phyloP scores from a whole-genome alignment of 2,113 vertebrate species.

The Picathartes gymnocephalus region DNA sequence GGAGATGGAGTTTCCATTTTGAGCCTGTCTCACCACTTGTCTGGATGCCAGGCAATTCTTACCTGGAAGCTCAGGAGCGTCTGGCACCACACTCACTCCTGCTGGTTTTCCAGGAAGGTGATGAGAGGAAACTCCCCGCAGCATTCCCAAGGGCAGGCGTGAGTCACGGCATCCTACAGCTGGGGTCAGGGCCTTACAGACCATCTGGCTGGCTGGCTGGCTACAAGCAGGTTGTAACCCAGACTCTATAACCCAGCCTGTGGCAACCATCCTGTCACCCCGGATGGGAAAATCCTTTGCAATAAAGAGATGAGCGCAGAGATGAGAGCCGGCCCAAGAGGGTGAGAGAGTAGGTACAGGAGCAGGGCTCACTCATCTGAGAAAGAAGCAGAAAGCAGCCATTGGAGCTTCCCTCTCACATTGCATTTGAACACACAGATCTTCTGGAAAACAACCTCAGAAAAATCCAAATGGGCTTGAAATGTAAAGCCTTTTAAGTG shows the following conservation, averaged over 20 bases:
- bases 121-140: not conserved
- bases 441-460: not conserved
- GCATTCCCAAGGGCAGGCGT: not conserved
- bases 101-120: slow-evolving; percentile 58
- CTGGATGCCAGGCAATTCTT: slow-evolving; percentile 20
- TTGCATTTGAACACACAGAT: not conserved
- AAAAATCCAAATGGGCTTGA: not conserved
- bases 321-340: rapidly evolving
- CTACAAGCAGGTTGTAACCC: not conserved
- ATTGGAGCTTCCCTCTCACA: not conserved
- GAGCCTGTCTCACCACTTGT: not conserved
- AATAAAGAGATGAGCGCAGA: not conserved
- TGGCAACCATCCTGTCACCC: not conserved
- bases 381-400: not conserved
- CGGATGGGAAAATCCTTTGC: not conserved
- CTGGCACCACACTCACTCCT: not conserved
- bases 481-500: not conserved
- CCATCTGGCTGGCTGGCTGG: not conserved
- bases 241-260: not conserved
- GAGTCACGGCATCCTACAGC: slow-evolving; percentile 30
- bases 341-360: not conserved
- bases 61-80: slow-evolving; percentile 18
- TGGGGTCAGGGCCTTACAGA: not conserved
- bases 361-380: not conserved
- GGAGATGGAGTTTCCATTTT: not conserved